These are phyloP conservation scores for Calephelis perditalis DNA, from an alignment of 2,888 invertebrate genomes.

Conservation along the genomic window DNA sequence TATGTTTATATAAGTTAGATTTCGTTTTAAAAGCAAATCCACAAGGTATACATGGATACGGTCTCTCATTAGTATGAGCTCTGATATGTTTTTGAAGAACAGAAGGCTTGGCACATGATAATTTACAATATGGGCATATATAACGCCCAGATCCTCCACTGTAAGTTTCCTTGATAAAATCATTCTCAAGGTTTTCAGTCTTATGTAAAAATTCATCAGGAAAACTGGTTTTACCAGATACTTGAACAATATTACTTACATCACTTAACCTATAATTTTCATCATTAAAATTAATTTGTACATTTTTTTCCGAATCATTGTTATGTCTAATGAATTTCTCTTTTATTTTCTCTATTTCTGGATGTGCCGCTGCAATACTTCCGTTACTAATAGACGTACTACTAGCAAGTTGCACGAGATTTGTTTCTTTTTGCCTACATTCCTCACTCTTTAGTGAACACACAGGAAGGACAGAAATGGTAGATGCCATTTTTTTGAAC, in stretches of 20 bases:
- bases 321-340: constrained; percentile 45
- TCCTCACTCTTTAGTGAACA: constrained; percentile 53
- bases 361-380: constrained; percentile 67
- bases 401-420: constrained; percentile 47
- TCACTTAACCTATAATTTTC: constrained; percentile 67
- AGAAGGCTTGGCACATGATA: constrained; percentile 94
- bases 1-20: constrained; percentile 95
- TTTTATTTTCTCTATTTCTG: constrained; percentile 70
- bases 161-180: constrained; percentile 69
- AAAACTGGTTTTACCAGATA: constrained; percentile 75
- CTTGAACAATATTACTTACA: constrained; percentile 70
- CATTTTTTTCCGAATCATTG: constrained; percentile 61
- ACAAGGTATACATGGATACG: constrained; percentile 92
- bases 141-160: constrained; percentile 81
- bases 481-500: constrained; percentile 91
- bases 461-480: constrained; percentile 59
- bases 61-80: constrained; percentile 95
- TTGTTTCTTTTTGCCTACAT: constrained; percentile 51
- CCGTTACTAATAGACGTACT: constrained; percentile 61
- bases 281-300: constrained; percentile 75
- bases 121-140: constrained; percentile 91
- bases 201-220: constrained; percentile 75
- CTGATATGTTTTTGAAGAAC: constrained; percentile 96
- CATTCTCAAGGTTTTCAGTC: constrained; percentile 75
- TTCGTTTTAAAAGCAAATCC: constrained; percentile 96